These are phyloP conservation scores for Phalanger gymnotis DNA, from an alignment of 2,797 vertebrate genomes.

Conservation along the genomic window DNA sequence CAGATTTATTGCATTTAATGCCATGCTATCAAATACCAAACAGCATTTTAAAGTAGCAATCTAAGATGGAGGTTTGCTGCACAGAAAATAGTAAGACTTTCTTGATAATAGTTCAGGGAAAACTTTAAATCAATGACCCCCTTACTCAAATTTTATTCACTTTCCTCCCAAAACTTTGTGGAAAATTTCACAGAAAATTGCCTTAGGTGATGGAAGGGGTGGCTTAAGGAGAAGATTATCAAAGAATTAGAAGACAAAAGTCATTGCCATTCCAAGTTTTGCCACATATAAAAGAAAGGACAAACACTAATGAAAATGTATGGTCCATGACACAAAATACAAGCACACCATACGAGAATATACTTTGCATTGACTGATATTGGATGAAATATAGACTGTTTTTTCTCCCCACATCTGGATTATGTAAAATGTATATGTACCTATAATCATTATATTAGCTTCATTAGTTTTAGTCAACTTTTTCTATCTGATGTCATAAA, in stretches of 20 bases:
- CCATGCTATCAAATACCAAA: neutral
- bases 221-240: neutral
- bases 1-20: neutral
- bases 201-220: neutral
- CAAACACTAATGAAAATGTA: neutral
- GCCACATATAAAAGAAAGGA: neutral
- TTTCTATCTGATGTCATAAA: neutral
- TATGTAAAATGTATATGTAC: neutral
- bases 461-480: neutral
- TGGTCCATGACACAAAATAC: neutral
- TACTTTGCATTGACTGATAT: neutral
- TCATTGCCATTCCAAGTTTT: neutral
- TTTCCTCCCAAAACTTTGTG: neutral
- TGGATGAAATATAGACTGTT: neutral
- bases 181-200: neutral
- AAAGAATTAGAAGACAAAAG: slow-evolving; percentile 25
- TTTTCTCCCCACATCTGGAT: neutral
- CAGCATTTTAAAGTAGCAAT: neutral
- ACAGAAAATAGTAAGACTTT: fast-evolving
- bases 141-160: neutral
- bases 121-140: neutral
- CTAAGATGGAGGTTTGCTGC: neutral
- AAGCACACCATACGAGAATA: neutral
- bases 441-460: neutral
- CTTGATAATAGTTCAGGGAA: neutral